Evolutionary conservation across 2,797 vertebrate species (phyloP), one percentile per base, ranked within the genome.

Genomic region (Rachycentron canadum): DNA sequence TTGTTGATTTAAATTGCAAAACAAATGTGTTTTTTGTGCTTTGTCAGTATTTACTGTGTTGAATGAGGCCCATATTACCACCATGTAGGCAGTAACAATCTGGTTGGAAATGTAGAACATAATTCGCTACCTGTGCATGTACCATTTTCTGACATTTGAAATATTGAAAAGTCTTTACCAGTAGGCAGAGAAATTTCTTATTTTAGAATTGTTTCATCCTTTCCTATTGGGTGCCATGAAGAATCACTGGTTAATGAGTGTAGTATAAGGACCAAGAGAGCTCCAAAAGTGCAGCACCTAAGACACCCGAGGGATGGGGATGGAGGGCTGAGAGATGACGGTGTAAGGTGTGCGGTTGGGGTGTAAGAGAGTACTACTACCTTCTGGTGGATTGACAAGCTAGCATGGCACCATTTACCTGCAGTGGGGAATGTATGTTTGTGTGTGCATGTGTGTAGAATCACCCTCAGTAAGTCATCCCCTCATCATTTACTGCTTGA

Each of bases 391-490:
- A 83, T 79, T 83, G 86, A 78, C 68, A 75, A 76, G 60, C 68
- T 34, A 64, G 79, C 60, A 74, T 81, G 69, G 86, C 78, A 88
- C 61, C 82, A 88, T 81, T 90, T 89, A 88, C 78, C 65, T 78
- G 69, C 70, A 82, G 72, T 79, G 59, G 53, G 28, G 63, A 30
- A 50, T 67, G 60, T 83, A 74, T 72, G 59, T 83, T 55, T 80
- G 55, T 43, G 59, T 88, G 65, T 71, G 41, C 23, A 26, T 45
- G 70, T 72, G 75, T 67, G 63, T 59, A 50, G 63, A 74, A 63
- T 77, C 67, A 67, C 49, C 73, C 73, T 47, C 59, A 81, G 50
- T 53, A 82, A 84, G 75, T 74, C 78, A 61, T 72, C 41, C 50
- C 52, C 63, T 77, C 70, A 64, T 84, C 40, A 68, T 62, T 82